Evolutionary conservation across 2,888 invertebrate genomes (phyloP).

Genomic region (Agonopterix heracliana): DNA sequence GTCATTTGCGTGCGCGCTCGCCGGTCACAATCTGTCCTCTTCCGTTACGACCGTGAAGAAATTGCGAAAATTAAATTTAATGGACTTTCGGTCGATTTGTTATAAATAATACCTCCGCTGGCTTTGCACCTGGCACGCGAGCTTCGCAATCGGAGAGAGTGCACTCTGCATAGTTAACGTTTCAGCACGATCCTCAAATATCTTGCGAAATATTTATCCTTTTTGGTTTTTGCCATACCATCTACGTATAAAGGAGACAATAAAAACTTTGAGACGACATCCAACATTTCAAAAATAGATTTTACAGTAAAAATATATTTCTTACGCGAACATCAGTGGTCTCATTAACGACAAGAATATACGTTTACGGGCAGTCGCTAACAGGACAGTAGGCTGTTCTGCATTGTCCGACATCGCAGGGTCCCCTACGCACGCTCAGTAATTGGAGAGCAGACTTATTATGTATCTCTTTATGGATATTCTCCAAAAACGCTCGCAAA

Average conservation of each 20-base stretch:
- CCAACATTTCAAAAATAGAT: too few species aligned
- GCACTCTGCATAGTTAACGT: too few species aligned
- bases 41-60: not conserved
- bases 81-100: not conserved
- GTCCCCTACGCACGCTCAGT: constrained; percentile 21
- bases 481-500: constrained; percentile 58
- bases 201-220: too few species aligned
- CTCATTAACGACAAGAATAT: constrained; percentile 14
- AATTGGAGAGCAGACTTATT: constrained; percentile 37
- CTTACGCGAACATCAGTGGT: not conserved
- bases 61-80: constrained; percentile 5
- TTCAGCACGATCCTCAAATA: too few species aligned
- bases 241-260: too few species aligned
- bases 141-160: too few species aligned
- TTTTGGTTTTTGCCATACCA: too few species aligned
- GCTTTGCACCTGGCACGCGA: too few species aligned
- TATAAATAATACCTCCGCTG: too few species aligned
- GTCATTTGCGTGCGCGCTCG: constrained; percentile 3
- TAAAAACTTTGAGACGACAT: too few species aligned
- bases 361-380: constrained; percentile 40
- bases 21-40: not conserved
- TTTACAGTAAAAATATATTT: too few species aligned
- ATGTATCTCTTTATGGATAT: constrained; percentile 47
- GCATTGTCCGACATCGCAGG: constrained; percentile 43
- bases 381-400: constrained; percentile 20